Evolutionary conservation across 2,888 invertebrate species (phyloP).

Genomic region (Pachliopta kotzebuea): DNA sequence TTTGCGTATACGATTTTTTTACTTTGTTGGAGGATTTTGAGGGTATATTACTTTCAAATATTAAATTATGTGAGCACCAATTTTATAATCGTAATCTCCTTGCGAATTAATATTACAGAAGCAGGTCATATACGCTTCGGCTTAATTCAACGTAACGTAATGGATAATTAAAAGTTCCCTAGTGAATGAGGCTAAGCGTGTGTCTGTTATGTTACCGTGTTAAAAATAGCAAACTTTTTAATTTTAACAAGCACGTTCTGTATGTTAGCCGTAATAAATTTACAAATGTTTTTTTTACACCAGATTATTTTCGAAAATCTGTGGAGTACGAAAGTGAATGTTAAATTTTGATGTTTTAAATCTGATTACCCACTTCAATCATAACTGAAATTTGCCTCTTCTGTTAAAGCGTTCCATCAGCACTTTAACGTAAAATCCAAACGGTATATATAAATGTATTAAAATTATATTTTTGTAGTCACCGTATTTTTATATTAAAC

Average conservation of each 20-base stretch:
- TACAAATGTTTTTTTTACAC: neutral
- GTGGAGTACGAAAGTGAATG: neutral
- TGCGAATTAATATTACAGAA: constrained; percentile 7
- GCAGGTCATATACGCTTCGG: constrained; percentile 8
- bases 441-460: no score
- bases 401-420: neutral
- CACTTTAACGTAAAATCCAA: neutral
- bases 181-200: constrained; percentile 13
- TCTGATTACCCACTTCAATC: neutral
- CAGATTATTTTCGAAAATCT: neutral
- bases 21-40: no score
- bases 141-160: constrained; percentile 14
- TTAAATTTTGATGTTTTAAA: neutral
- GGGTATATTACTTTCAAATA: neutral
- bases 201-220: constrained; percentile 6
- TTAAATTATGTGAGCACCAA: neutral
- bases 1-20: no score
- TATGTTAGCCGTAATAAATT: neutral
- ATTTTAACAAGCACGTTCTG: constrained; percentile 4
- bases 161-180: constrained; percentile 22
- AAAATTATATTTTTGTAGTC: no score
- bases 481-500: no score
- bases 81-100: neutral
- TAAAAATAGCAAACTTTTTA: neutral
- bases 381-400: neutral